These are phyloP conservation scores for Cichlasoma orientale DNA, from an alignment of 2,797 vertebrate genomes.

Conservation along the genomic window DNA sequence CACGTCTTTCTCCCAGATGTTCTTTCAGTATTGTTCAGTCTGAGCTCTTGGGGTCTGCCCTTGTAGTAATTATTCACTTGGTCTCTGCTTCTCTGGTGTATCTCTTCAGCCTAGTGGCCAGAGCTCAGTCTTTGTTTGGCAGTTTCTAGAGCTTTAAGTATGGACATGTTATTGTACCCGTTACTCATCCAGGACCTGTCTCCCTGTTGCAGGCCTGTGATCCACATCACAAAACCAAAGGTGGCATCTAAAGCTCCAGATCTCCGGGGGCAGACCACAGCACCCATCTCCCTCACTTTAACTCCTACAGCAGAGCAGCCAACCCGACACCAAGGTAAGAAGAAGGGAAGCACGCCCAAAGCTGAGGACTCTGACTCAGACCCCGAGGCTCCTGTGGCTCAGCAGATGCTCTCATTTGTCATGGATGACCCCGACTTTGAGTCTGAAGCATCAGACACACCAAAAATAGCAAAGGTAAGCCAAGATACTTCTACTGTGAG, in stretches of 20 bases:
- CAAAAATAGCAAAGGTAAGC: constrained; percentile 76
- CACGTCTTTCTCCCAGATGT: too few species aligned
- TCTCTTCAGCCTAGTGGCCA: too few species aligned
- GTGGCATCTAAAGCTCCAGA: constrained; percentile 58
- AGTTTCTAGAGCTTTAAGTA: too few species aligned
- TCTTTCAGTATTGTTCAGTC: too few species aligned
- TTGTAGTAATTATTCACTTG: too few species aligned
- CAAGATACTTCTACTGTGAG: background rate
- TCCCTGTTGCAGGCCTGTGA: constrained; percentile 76
- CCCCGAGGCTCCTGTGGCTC: constrained; percentile 86
- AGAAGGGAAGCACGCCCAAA: constrained; percentile 66
- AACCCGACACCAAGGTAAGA: constrained; percentile 54
- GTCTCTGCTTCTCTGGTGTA: too few species aligned
- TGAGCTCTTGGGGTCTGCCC: too few species aligned
- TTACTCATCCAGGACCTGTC: background rate
- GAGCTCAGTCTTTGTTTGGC: too few species aligned
- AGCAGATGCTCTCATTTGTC: constrained; percentile 95
- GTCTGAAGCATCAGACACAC: constrained; percentile 87
- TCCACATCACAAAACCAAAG: constrained; percentile 71
- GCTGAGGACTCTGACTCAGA: constrained; percentile 88
- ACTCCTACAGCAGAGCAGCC: constrained; percentile 48
- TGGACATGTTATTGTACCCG: too few species aligned
- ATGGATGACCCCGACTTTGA: constrained; percentile 98
- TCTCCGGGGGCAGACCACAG: constrained; percentile 54
- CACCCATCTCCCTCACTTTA: constrained; percentile 63